Evolutionary conservation across 2,888 invertebrate species (phyloP), one percentile per base, ranked within the genome.

Genomic region (Caenorhabditis doughertyi): DNA sequence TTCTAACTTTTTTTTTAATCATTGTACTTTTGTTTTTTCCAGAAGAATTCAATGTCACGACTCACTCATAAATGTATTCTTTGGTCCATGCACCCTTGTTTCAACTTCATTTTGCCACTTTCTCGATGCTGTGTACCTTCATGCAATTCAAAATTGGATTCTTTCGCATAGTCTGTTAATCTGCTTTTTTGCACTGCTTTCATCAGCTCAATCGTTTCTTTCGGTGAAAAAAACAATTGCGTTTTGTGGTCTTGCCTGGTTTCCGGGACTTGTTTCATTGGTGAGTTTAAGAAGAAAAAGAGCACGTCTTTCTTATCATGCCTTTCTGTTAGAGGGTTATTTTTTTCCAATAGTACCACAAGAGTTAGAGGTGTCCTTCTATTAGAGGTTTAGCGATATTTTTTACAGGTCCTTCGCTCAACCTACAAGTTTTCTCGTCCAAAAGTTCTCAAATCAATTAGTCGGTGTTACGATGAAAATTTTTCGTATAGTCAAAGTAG

Each of bases 101-200:
- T 74, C 74, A 27, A 27, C 81, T 0, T 18, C 62, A n/a, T 64
- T 81, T 18, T 81, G 81, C 18, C 74, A 81, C 29, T 27, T 55
- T 7, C 70, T 81, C 42, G 64, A 70, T 51, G 35, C 68, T 4
- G n/a, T 81, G 3, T 74, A 81, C 35, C 55, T 81, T 9, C 81
- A 81, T 49, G 81, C 81, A 0, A 64, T 81, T 8, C 70, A 74
- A 29, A 81, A 81, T 35, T 81, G 81, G 81, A 81, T 81, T 13
- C 42, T 81, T 13, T 74, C 74, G 0, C 81, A 81, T n/a, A 81
- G 74, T 47, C 70, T 81, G 23, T 29, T 81, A 13, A 81, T 81
- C 35, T 70, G 64, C 18, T 81, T 74, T 51, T 74, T 64, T 4
- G 74, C 81, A 11, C 70, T 74, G 55, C 35, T 81, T 21, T 77